Evolutionary conservation across 2,797 vertebrate species (phyloP).

Genomic region (Cyclopterus lumpus): DNA sequence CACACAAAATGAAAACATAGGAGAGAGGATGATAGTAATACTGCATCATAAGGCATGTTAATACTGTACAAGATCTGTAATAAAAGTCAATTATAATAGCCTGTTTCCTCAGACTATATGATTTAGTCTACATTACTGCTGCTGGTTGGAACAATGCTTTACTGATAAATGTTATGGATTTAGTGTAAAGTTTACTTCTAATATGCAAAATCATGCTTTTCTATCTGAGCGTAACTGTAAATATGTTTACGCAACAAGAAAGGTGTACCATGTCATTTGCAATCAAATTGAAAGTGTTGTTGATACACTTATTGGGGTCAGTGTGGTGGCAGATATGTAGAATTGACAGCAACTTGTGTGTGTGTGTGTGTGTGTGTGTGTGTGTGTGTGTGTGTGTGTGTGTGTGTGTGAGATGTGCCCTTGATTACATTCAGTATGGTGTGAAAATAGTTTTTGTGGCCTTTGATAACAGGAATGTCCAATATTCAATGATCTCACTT

Average conservation of each 20-base stretch:
- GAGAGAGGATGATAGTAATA: constrained; percentile 58
- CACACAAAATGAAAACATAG: constrained; percentile 44
- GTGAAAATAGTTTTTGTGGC: constrained; percentile 76
- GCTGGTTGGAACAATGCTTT: constrained; percentile 74
- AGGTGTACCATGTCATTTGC: constrained; percentile 53
- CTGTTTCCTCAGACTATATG: constrained; percentile 76
- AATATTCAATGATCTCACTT: constrained; percentile 54
- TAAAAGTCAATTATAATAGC: constrained; percentile 73
- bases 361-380: too few relatives aligned
- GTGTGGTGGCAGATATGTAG: constrained; percentile 63
- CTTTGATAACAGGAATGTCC: constrained; percentile 71
- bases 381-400: too few relatives aligned
- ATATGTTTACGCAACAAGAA: constrained; percentile 70
- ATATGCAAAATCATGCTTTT: constrained; percentile 84
- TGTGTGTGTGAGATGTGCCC: constrained; percentile 52
- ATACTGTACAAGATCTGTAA: constrained; percentile 80
- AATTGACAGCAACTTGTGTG: constrained; percentile 71
- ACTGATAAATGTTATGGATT: constrained; percentile 72
- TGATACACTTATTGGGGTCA: constrained; percentile 60
- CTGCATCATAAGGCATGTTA: constrained; percentile 79
- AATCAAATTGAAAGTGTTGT: constrained; percentile 61
- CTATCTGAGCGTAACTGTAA: constrained; percentile 74
- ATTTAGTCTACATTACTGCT: constrained; percentile 70
- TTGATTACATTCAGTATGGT: constrained; percentile 69
- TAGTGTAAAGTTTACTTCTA: constrained; percentile 78